Conservation (phyloP, 1,140 invertebrate genomes). For the Propsilocerus akamusi region DNA sequence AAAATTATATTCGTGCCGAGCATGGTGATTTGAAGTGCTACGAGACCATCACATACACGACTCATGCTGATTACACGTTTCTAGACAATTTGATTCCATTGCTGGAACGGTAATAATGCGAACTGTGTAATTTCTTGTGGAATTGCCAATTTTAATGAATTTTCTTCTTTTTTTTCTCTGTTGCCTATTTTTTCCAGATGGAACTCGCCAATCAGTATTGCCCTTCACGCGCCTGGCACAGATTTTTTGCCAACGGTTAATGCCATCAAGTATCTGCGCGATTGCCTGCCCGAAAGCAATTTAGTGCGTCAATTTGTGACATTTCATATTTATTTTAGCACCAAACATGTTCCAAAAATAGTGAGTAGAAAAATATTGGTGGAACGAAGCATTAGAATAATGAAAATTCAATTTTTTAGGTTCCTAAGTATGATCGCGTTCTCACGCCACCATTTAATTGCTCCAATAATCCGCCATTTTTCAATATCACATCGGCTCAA, state of each 20-base stretch:
- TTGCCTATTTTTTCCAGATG: constrained; percentile 25
- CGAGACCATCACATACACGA: constrained; percentile 78
- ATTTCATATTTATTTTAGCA: constrained; percentile 74
- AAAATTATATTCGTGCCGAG: constrained; percentile 59
- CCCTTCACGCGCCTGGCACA: constrained; percentile 54
- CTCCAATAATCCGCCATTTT: constrained; percentile 42
- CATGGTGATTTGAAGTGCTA: constrained; percentile 44
- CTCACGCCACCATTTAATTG: constrained; percentile 47
- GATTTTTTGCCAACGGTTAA: constrained; percentile 44
- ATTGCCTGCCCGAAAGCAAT: constrained; percentile 37
- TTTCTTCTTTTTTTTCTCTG: background rate
- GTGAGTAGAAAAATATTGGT: constrained; percentile 23
- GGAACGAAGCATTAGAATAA: constrained; percentile 5
- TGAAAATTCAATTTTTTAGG: constrained; percentile 24
- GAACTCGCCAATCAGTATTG: constrained; percentile 50
- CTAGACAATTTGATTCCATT: constrained; percentile 74
- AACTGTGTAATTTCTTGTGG: background rate
- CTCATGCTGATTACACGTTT: constrained; percentile 80
- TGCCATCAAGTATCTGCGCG: constrained; percentile 44
- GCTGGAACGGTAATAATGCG: constrained; percentile 35
- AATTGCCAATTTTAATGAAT: constrained; percentile 6
- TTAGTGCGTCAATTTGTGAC: constrained; percentile 56
- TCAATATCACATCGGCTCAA: constrained; percentile 36
- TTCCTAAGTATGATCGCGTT: constrained; percentile 40
- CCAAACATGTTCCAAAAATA: constrained; percentile 60